Conservation (phyloP, 2,888 invertebrate genomes). For the Pachydiplax longipennis region DNA sequence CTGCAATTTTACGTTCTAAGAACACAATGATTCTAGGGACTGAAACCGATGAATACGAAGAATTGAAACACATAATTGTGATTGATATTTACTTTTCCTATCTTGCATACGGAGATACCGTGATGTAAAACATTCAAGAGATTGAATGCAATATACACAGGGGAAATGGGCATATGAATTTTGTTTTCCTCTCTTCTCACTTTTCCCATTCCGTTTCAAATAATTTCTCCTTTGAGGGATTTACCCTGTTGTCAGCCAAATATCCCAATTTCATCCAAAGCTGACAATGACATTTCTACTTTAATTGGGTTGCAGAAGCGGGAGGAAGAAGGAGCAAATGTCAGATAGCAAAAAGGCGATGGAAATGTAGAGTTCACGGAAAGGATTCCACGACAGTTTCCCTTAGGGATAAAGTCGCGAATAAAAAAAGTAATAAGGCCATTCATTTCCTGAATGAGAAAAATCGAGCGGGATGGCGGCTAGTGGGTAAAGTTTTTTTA, state of each 20-base stretch:
- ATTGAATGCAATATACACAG: too few relatives aligned
- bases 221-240: neutral
- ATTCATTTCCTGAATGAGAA: conserved; percentile 1
- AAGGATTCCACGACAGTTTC: neutral
- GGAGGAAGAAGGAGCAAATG: neutral
- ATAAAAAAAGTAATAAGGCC: neutral
- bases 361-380: neutral
- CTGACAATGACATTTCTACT: neutral
- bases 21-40: too few relatives aligned
- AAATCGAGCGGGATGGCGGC: neutral
- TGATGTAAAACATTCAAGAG: too few relatives aligned
- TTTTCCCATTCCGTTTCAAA: neutral
- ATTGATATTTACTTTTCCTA: too few relatives aligned
- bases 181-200: too few relatives aligned
- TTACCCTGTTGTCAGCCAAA: neutral
- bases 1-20: too few relatives aligned
- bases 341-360: neutral
- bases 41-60: too few relatives aligned
- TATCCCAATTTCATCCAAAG: neutral
- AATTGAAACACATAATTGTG: too few relatives aligned
- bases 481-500: neutral
- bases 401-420: neutral
- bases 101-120: too few relatives aligned
- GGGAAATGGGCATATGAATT: too few relatives aligned
- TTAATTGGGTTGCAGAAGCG: neutral